Conservation (phyloP, 2,888 invertebrate genomes). For the Cephus nigrinus region DNA sequence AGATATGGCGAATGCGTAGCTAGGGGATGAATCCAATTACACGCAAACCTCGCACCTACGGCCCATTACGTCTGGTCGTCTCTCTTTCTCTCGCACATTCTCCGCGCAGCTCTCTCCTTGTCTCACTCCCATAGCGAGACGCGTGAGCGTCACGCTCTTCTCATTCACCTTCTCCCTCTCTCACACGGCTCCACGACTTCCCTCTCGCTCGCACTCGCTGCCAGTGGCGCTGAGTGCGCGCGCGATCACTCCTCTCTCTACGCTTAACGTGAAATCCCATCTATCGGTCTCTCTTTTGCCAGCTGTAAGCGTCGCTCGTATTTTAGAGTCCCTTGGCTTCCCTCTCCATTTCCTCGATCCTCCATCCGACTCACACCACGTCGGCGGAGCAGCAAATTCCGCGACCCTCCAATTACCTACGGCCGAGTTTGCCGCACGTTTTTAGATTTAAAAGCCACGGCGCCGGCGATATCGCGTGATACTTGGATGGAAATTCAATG, state of each 20-base stretch:
- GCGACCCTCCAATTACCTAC: slow-evolving; percentile 60
- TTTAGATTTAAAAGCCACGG: slow-evolving; percentile 49
- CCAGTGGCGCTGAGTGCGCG: not conserved
- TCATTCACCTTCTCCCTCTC: slow-evolving; percentile 3
- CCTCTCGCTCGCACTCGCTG: not conserved
- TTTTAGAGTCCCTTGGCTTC: slow-evolving; percentile 36
- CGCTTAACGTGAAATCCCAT: slow-evolving; percentile 7
- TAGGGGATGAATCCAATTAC: slow-evolving; percentile 61
- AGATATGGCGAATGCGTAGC: slow-evolving; percentile 33
- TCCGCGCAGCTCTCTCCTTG: not conserved
- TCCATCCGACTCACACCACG: slow-evolving; percentile 22
- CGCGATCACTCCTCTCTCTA: not conserved
- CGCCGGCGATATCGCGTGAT: not conserved
- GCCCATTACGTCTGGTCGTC: slow-evolving; percentile 48
- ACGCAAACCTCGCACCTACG: slow-evolving; percentile 56
- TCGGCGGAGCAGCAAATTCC: slow-evolving; percentile 51
- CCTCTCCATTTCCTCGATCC: slow-evolving; percentile 4
- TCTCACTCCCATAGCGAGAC: not conserved
- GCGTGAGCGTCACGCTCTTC: not conserved
- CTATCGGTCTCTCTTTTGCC: slow-evolving; percentile 18
- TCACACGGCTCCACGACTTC: not conserved
- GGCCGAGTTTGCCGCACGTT: slow-evolving; percentile 49
- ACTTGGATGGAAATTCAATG: not conserved
- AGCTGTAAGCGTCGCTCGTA: slow-evolving; percentile 40
- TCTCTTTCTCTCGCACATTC: slow-evolving; percentile 18